Evolutionary conservation across 2,797 vertebrate species (phyloP).

Genomic region (Lacerta viridis): DNA sequence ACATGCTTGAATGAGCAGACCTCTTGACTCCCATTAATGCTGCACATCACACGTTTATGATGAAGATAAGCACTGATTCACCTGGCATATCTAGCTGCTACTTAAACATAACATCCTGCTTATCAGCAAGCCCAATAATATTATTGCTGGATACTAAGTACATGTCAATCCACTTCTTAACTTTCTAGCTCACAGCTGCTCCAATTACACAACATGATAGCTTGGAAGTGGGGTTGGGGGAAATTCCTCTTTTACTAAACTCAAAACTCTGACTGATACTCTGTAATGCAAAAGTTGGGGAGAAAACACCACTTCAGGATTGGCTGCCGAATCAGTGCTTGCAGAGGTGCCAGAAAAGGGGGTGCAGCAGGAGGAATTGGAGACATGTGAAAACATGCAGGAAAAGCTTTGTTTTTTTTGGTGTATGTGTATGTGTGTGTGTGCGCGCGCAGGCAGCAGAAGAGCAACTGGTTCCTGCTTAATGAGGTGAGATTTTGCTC

Average conservation of each 20-base stretch:
- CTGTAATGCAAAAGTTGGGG: not conserved
- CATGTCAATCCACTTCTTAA: conserved; percentile 31
- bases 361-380: too few relatives aligned
- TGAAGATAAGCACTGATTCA: conserved; percentile 18
- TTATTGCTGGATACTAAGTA: conserved; percentile 35
- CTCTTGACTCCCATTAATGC: not conserved
- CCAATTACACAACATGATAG: conserved; percentile 13
- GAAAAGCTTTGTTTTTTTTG: not conserved
- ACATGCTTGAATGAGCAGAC: conserved; percentile 7
- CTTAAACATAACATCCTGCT: conserved; percentile 35
- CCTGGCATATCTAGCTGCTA: not conserved
- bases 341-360: not conserved
- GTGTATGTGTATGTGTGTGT: too few relatives aligned
- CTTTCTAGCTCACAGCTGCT: conserved; percentile 11
- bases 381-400: not conserved
- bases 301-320: not conserved
- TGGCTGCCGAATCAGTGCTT: not conserved
- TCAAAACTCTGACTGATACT: not conserved
- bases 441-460: too few relatives aligned
- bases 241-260: not conserved
- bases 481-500: too few relatives aligned
- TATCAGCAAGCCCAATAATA: conserved; percentile 15
- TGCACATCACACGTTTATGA: not conserved
- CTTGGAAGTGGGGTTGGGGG: not conserved
- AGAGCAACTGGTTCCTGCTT: too few relatives aligned